Conservation (phyloP, 2,888 invertebrate genomes). For the Tetragonula carbonaria region DNA sequence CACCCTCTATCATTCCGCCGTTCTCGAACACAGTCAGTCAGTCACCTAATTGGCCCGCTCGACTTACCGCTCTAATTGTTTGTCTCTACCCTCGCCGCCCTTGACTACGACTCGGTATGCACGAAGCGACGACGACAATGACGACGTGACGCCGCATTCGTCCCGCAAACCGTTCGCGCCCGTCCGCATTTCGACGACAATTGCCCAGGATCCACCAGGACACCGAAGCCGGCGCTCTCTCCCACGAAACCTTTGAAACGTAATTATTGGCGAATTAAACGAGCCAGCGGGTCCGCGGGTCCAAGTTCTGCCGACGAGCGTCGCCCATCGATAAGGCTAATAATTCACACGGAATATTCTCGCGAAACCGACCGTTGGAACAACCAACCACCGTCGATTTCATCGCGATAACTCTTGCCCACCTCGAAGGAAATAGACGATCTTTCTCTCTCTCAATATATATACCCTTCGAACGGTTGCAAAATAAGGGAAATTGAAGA, state of each 20-base stretch:
- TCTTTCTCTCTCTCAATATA: neutral
- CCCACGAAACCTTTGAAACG: conserved; percentile 35
- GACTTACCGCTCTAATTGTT: conserved; percentile 69
- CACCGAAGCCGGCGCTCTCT: neutral
- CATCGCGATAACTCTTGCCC: neutral
- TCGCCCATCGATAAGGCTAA: conserved; percentile 36
- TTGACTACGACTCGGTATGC: conserved; percentile 49
- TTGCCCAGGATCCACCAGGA: conserved; percentile 33
- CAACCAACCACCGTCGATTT: neutral
- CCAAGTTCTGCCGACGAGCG: conserved; percentile 31
- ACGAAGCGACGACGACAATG: conserved; percentile 33
- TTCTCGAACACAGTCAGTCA: conserved; percentile 48
- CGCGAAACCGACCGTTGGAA: neutral
- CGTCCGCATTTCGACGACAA: conserved; percentile 36
- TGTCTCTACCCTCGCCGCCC: conserved; percentile 26
- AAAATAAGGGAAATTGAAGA: too few species aligned
- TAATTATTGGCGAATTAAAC: conserved; percentile 62
- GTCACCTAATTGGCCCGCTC: conserved; percentile 67
- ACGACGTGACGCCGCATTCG: conserved; percentile 30
- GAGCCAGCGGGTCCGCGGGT: conserved; percentile 31
- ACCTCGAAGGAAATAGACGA: neutral
- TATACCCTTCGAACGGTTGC: too few species aligned
- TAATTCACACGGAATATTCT: conserved; percentile 35
- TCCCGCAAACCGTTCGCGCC: neutral
- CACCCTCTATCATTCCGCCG: conserved; percentile 46